Conservation (phyloP, 2,888 invertebrate species). For the Phaonia tiefii region DNA sequence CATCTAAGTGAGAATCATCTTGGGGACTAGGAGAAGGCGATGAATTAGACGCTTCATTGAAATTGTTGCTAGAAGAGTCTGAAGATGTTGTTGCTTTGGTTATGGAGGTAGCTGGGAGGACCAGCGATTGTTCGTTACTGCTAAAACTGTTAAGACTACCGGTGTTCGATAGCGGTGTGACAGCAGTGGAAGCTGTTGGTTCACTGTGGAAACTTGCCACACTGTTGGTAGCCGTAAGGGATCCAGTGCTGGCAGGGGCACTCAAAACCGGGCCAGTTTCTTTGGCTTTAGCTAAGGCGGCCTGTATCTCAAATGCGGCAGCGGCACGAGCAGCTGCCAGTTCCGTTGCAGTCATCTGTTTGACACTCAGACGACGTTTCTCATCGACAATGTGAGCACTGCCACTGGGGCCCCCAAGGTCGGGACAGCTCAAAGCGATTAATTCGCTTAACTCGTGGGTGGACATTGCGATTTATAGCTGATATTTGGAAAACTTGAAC, state of each 20-base stretch:
- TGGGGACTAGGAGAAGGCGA: slow-evolving; percentile 48
- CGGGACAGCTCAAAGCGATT: slow-evolving; percentile 77
- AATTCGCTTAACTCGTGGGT: slow-evolving; percentile 76
- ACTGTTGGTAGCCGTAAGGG: slow-evolving; percentile 36
- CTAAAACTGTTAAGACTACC: slow-evolving; percentile 27
- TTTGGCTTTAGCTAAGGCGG: slow-evolving; percentile 67
- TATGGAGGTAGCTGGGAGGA: background rate
- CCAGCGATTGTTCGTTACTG: background rate
- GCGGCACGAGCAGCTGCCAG: slow-evolving; percentile 73
- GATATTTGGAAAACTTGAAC: background rate
- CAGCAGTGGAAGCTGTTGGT: slow-evolving; percentile 42
- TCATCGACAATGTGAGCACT: slow-evolving; percentile 69
- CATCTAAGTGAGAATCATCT: slow-evolving; percentile 33
- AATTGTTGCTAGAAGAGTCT: background rate
- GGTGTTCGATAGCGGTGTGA: background rate
- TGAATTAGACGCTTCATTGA: background rate
- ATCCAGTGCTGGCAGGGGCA: slow-evolving; percentile 51
- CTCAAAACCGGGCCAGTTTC: slow-evolving; percentile 43
- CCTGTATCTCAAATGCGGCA: slow-evolving; percentile 72
- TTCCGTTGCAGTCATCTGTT: slow-evolving; percentile 78
- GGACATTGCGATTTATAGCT: slow-evolving; percentile 74
- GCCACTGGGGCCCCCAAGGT: slow-evolving; percentile 69
- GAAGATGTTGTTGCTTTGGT: background rate
- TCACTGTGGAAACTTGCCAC: slow-evolving; percentile 32
- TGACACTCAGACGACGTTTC: slow-evolving; percentile 77